These are phyloP conservation scores for Diprion similis DNA, from an alignment of 1,140 invertebrate species.

Conservation along the genomic window DNA sequence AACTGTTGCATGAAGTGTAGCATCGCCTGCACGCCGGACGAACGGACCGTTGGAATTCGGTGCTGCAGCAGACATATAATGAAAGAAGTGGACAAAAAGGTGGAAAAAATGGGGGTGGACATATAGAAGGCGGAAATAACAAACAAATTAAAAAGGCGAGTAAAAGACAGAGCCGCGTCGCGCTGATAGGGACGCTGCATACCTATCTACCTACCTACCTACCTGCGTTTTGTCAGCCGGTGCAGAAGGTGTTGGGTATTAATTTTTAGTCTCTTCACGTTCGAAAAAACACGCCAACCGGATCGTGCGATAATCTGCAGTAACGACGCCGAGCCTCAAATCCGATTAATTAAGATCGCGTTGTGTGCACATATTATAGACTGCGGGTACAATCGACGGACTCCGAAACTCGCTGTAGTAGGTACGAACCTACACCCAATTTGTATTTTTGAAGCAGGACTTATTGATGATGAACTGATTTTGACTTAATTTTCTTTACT, in stretches of 20 bases:
- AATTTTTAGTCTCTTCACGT: slow-evolving; percentile 49
- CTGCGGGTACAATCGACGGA: too few species aligned
- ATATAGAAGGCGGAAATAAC: background rate
- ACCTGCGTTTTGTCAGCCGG: slow-evolving; percentile 20
- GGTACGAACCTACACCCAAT: too few species aligned
- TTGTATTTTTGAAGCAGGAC: too few species aligned
- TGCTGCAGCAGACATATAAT: slow-evolving; percentile 19
- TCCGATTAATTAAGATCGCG: slow-evolving; percentile 44
- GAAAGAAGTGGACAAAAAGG: slow-evolving; percentile 6
- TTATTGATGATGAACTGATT: too few species aligned
- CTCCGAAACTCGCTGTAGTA: too few species aligned
- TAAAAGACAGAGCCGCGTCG: slow-evolving; percentile 5
- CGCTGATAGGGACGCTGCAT: slow-evolving; percentile 12
- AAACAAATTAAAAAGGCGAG: background rate
- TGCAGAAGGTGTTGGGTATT: slow-evolving; percentile 43
- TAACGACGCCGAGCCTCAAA: slow-evolving; percentile 46
- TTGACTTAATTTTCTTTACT: too few species aligned
- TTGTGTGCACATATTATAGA: too few species aligned
- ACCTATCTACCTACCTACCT: slow-evolving; percentile 12
- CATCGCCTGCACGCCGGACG: slow-evolving; percentile 45
- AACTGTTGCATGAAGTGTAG: slow-evolving; percentile 59
- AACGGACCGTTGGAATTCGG: slow-evolving; percentile 39
- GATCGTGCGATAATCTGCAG: slow-evolving; percentile 50
- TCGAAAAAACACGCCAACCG: slow-evolving; percentile 56
- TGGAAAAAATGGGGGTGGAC: background rate